Evolutionary conservation across 1,140 invertebrate genomes (phyloP), one percentile per base, ranked within the genome.

Genomic region (Centruroides vittatus): DNA sequence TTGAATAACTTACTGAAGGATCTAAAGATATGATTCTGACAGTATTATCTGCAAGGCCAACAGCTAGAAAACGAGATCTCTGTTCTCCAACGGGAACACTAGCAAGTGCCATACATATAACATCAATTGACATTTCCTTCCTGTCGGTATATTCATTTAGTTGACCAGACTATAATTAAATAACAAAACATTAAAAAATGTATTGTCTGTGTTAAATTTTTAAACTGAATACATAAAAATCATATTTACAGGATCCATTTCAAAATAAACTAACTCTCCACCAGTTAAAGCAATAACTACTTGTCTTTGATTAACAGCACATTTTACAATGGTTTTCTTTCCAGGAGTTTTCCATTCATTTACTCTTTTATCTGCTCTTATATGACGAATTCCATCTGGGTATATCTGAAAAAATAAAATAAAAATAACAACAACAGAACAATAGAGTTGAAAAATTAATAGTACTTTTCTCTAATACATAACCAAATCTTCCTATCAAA

Each of bases 331-430:
- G 0, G 86, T 89, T 69, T 96, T 95, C 73, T 97, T 98, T 5
- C 91, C 93, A 0, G 95, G 94, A 0, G 93, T 91, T 72, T 98
- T 94, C 97, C 97, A 99, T 76, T 99, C 96, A 68, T 98, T 98
- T 0, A 99, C 93, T 73, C 95, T 82, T 72, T 96, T 95, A 71
- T 99, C 94, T 0, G 93, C 86, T 60, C 93, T 80, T 70, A 99
- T 99, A 70, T 99, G 96, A 65, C 96, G 84, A 73, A 99, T 98
- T 57, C 97, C 97, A 73, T 98, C 93, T 1, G 96, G 94, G 78
- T 99, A 99, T 10, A 95, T 86, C 82, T 86, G 64, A 41, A 41
- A 41, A 23, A 23, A 23, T 23, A 23, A 23, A 23, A 23, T 23
- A 23, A 23, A 23, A 23, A 23, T 23, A 23, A 23, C 23, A 23